These are phyloP conservation scores for Aeoliscus strigatus DNA, from an alignment of 2,797 vertebrate species.

Conservation along the genomic window DNA sequence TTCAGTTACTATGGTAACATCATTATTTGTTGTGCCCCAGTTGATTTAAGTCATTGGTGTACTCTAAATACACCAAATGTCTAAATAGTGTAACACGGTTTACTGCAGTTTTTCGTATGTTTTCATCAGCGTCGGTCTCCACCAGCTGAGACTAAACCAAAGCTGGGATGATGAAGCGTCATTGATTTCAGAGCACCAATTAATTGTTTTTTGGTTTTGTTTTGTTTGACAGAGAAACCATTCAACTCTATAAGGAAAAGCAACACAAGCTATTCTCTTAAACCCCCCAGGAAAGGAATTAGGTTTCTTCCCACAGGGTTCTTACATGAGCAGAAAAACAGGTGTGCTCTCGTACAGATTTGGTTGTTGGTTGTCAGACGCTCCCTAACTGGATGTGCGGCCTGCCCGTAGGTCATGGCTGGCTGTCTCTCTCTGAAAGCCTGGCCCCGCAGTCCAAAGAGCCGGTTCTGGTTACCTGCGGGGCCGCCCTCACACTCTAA, in stretches of 20 bases:
- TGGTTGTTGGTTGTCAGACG: constrained; percentile 36
- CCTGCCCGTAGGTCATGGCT: constrained; percentile 35
- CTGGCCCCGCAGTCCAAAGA: constrained; percentile 34
- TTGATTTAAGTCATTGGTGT: constrained; percentile 29
- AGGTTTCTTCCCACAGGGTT: constrained; percentile 31
- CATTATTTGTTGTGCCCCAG: constrained; percentile 24
- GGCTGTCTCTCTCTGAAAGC: constrained; percentile 40
- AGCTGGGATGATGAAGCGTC: constrained; percentile 3
- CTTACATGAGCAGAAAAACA: constrained; percentile 41
- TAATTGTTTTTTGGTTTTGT: too few species aligned
- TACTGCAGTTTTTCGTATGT: constrained; percentile 36
- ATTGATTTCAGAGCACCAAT: constrained; percentile 20
- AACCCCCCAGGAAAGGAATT: not conserved
- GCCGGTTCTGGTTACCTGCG: constrained; percentile 54
- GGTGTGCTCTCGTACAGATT: constrained; percentile 34
- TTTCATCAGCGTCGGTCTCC: constrained; percentile 22
- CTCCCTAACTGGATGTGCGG: constrained; percentile 27
- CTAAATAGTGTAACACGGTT: constrained; percentile 26
- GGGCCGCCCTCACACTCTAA: constrained; percentile 38
- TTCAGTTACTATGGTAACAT: constrained; percentile 27
- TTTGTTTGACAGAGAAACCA: too few species aligned
- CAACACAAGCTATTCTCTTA: too few species aligned
- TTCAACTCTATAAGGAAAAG: too few species aligned
- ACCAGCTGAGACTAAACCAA: not conserved
- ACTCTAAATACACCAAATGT: constrained; percentile 26